A percentile compares a stretch with the other conserved stretches of the same genome.
Conservation (phyloP, 2,888 invertebrate genomes). For the Aquatica leii region DNA sequence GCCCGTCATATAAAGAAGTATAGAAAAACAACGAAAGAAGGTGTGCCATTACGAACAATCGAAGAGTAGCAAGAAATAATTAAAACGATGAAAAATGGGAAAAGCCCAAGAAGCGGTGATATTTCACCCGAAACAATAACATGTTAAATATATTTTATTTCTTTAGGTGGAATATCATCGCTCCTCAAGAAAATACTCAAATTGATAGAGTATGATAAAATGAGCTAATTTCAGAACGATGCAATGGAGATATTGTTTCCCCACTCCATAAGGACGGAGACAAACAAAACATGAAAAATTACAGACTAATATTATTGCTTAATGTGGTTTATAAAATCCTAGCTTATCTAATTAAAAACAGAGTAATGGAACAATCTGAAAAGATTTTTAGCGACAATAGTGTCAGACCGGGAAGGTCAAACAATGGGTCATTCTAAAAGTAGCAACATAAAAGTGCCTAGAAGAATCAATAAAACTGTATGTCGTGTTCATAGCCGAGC, state of each 20-base stretch:
- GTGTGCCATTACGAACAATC: background rate
- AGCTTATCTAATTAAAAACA: no score
- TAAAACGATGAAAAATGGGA: background rate
- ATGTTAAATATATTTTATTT: no score
- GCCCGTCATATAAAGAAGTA: background rate
- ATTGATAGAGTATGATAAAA: background rate
- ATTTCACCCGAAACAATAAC: background rate
- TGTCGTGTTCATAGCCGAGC: no score
- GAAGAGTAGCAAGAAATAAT: background rate
- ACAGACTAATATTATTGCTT: no score
- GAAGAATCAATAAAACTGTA: no score
- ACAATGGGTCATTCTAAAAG: no score
- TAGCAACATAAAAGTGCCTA: no score
- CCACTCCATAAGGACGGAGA: background rate
- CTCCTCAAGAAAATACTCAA: background rate
- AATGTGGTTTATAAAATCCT: no score
- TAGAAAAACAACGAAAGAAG: background rate
- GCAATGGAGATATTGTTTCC: background rate
- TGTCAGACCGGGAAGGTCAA: no score
- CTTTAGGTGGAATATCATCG: background rate
- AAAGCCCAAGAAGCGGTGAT: no score
- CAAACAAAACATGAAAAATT: constrained; percentile 18
- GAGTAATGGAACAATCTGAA: no score
- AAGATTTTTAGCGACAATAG: no score
- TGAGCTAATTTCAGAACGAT: background rate